Percentiles rank a stretch among this genome's conserved stretches.
Conservation (phyloP, 2,888 invertebrate species). For the Mesochorus sp. region DNA sequence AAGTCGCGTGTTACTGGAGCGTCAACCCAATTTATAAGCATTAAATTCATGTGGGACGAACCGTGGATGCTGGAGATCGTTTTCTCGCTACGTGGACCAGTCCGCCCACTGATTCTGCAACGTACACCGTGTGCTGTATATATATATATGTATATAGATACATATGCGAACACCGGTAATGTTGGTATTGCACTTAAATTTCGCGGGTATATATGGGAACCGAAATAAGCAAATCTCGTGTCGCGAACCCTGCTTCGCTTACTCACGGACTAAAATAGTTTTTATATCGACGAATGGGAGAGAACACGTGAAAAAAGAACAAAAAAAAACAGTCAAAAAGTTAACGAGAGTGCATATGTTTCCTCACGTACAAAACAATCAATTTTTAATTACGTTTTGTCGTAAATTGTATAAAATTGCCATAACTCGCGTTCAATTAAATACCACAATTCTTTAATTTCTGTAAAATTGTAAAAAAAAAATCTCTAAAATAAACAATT, state of each 20-base stretch:
- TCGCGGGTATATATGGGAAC: not conserved
- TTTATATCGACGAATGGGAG: slow-evolving; percentile 13
- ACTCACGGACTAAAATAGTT: slow-evolving; percentile 47
- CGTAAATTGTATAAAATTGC: too few relatives aligned
- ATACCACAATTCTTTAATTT: too few relatives aligned
- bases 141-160: slow-evolving; percentile 7
- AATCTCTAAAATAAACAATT: too few relatives aligned
- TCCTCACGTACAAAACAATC: too few relatives aligned
- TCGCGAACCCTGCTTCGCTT: slow-evolving; percentile 34
- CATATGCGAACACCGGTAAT: slow-evolving; percentile 49
- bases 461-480: too few relatives aligned
- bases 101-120: slow-evolving; percentile 66
- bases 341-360: not conserved
- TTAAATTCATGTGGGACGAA: slow-evolving; percentile 53
- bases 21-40: slow-evolving; percentile 40
- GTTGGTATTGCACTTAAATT: slow-evolving; percentile 40
- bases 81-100: slow-evolving; percentile 62
- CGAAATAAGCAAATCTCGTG: slow-evolving; percentile 26
- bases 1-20: slow-evolving; percentile 17
- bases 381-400: too few relatives aligned
- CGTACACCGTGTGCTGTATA: not conserved
- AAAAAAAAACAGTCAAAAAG: not conserved
- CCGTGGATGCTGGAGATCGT: slow-evolving; percentile 15
- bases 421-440: too few relatives aligned
- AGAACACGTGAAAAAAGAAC: too few relatives aligned